Conservation (phyloP, 2,888 invertebrate genomes). For the Chalcosyrphus nemorum region DNA sequence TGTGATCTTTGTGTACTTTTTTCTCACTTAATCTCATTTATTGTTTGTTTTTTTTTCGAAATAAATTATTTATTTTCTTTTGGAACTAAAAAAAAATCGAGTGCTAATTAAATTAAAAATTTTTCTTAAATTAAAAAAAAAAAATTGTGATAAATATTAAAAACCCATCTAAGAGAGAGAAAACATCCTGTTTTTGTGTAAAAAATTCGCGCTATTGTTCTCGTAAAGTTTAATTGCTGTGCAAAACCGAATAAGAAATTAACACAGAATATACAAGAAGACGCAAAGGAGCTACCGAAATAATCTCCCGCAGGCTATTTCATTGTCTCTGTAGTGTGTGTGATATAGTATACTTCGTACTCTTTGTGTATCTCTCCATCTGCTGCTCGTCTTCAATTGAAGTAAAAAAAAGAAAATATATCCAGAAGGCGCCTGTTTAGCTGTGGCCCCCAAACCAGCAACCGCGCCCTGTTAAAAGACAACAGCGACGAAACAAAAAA, state of each 20-base stretch:
- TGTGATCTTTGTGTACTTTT: conserved; percentile 73
- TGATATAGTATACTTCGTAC: conserved; percentile 34
- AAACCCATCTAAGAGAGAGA: conserved; percentile 15
- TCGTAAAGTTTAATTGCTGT: conserved; percentile 57
- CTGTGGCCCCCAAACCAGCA: conserved; percentile 69
- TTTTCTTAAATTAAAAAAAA: neutral
- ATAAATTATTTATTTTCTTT: conserved; percentile 37
- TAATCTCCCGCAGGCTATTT: conserved; percentile 63
- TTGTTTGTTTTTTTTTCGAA: conserved; percentile 8
- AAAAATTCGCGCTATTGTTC: conserved; percentile 44
- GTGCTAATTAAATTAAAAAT: no score
- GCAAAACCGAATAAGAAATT: conserved; percentile 51
- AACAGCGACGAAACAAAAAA: conserved; percentile 25
- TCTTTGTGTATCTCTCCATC: conserved; percentile 54
- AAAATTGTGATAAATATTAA: conserved; percentile 37
- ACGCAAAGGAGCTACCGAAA: conserved; percentile 62
- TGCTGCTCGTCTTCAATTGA: conserved; percentile 55
- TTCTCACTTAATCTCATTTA: conserved; percentile 50
- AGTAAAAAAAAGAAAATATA: conserved; percentile 19
- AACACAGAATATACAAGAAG: conserved; percentile 42
- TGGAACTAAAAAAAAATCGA: no score
- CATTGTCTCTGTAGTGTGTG: conserved; percentile 67
- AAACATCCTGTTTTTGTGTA: conserved; percentile 20
- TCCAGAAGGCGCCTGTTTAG: conserved; percentile 63
- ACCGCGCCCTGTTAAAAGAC: conserved; percentile 67